These are phyloP conservation scores for Cyanoliseus patagonus DNA, from an alignment of 2,113 vertebrate genomes.

Conservation along the genomic window DNA sequence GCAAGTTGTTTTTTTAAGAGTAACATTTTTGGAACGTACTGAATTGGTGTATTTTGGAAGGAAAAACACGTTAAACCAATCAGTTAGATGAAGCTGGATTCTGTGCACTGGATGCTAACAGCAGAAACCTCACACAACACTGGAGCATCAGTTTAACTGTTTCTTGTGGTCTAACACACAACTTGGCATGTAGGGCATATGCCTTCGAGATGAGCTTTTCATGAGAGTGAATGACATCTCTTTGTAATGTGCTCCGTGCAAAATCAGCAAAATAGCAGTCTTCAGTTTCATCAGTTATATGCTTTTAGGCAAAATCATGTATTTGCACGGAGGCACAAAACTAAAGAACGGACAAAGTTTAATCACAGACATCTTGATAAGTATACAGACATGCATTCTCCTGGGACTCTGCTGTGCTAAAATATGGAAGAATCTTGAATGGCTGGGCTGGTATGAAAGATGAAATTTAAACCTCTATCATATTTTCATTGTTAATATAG, in stretches of 20 bases:
- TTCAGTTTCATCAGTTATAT: conserved; percentile 46
- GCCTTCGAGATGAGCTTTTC: conserved; percentile 20
- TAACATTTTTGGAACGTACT: neutral
- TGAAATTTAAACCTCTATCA: neutral
- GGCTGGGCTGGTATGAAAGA: neutral
- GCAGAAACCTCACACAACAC: conserved; percentile 22
- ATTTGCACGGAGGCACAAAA: conserved; percentile 20
- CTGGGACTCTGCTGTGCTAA: neutral
- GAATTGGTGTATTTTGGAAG: conserved; percentile 16
- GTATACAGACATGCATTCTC: conserved; percentile 4
- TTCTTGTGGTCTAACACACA: conserved; percentile 50
- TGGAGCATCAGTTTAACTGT: conserved; percentile 21
- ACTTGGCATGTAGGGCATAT: neutral
- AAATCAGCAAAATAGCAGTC: conserved; percentile 57
- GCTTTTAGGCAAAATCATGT: conserved; percentile 18
- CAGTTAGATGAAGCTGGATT: conserved; percentile 26
- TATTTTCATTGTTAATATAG: neutral
- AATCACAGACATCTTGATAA: conserved; percentile 50
- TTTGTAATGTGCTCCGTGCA: conserved; percentile 51
- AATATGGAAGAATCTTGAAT: neutral
- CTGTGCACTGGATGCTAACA: neutral
- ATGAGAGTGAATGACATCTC: conserved; percentile 20
- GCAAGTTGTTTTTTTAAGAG: neutral
- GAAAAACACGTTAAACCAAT: neutral
- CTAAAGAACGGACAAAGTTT: neutral